Conservation (phyloP, 2,888 invertebrate species). For the Dryomyza anilis region DNA sequence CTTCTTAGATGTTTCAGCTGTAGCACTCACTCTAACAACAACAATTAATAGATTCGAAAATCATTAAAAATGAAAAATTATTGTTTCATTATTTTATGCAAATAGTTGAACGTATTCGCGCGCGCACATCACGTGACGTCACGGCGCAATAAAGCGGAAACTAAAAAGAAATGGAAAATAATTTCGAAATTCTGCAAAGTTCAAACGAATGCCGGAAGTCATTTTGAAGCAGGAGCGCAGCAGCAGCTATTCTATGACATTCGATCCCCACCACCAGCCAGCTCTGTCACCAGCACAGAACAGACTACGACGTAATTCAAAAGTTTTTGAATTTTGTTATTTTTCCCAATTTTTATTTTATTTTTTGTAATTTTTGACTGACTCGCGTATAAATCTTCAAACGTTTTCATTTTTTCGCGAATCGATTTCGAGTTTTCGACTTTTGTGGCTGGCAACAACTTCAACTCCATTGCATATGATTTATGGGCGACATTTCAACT, state of each 20-base stretch:
- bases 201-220: slow-evolving; percentile 38
- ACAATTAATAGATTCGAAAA: neutral
- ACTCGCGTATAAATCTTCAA: slow-evolving; percentile 59
- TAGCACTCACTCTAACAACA: neutral
- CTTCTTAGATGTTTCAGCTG: slow-evolving; percentile 31
- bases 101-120: slow-evolving; percentile 7
- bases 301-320: too few species aligned
- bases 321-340: too few species aligned
- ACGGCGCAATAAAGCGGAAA: neutral
- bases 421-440: slow-evolving; percentile 47
- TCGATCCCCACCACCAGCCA: neutral
- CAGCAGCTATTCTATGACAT: neutral
- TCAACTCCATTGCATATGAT: slow-evolving; percentile 14
- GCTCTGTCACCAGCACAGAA: too few species aligned
- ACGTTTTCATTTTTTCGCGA: slow-evolving; percentile 59
- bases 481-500: slow-evolving; percentile 20
- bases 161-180: neutral
- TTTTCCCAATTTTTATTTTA: neutral
- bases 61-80: slow-evolving; percentile 26
- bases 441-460: neutral
- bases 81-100: slow-evolving; percentile 34
- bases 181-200: slow-evolving; percentile 21
- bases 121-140: neutral
- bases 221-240: slow-evolving; percentile 17
- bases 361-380: slow-evolving; percentile 45